Base-by-base conservation (phyloP, 2,797 vertebrate genomes). In the Sebastes umbrosus region DNA sequence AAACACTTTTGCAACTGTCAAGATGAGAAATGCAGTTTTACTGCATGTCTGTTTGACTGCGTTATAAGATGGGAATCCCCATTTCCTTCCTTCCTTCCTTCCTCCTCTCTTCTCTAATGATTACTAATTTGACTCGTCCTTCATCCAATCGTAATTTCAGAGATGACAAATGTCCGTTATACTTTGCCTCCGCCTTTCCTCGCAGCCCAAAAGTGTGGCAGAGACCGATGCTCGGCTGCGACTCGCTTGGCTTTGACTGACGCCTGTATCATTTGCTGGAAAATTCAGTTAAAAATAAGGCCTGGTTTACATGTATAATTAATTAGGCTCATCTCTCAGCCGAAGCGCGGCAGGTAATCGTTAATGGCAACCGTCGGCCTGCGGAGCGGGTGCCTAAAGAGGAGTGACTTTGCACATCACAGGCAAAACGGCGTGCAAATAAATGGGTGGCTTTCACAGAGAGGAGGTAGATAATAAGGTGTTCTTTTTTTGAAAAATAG, bases 301-400 rank as follows among this genome's bases (percentile, higher is more conserved):
- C 75, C 85, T 71, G 87, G 87, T 90, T 87, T 80, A 90, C 84
- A 91, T 92, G 84, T 87, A 86, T 90, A 90, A 95, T 95, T 92
- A 93, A 94, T 92, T 82, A 86, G 83, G 59, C 78, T 69, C 80
- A 39, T 86, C 81, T 84, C 72, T 82, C 81, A 73, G 77, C 62
- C 14, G 31, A 77, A 80, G 82, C 87, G 60, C 77, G 87, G 88
- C 84, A 91, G 91, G 87, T 92, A 91, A 94, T 94, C 90, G 86
- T 90, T 91, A 91, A 91, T 84, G 85, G 83, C 69, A 84, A 83
- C 77, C 55, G 43, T 75, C 80, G 78, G 77, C 79, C 79, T 88
- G 83, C 67, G 80, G 66, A 83, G 78, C 16, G 29, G 80, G 16
- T 63, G 75, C 69, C 75, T 69, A 66, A 86, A 80, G 73, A 79